Evolutionary conservation across 2,113 vertebrate genomes (phyloP).

Genomic region (Prionailurus bengalensis): DNA sequence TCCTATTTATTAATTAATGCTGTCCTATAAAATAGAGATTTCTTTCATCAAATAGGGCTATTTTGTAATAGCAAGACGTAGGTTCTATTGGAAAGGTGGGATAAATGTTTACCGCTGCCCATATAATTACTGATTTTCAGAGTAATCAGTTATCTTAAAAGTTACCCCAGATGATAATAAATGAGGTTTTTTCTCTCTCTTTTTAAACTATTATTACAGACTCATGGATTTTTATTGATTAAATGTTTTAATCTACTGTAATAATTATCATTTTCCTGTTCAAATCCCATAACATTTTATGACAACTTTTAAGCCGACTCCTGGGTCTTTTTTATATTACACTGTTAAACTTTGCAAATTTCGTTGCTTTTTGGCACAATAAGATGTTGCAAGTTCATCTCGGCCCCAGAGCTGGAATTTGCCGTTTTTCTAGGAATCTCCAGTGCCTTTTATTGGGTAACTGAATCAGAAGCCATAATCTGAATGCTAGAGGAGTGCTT

Average conservation of each 20-base stretch:
- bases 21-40: background rate
- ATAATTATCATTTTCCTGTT: background rate
- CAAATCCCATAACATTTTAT: conserved; percentile 47
- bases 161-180: background rate
- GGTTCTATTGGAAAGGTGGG: background rate
- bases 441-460: background rate
- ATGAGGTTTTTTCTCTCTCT: background rate
- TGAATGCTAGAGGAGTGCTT: background rate
- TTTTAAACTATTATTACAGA: background rate
- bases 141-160: conserved; percentile 15
- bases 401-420: background rate
- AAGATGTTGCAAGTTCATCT: background rate
- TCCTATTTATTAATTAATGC: background rate
- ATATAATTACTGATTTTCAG: conserved; percentile 31
- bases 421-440: background rate
- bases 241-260: background rate
- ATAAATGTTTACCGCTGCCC: background rate
- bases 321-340: background rate
- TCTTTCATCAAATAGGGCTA: background rate
- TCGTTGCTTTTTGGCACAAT: background rate
- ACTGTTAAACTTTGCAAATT: background rate
- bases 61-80: background rate
- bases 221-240: background rate
- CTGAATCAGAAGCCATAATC: background rate
- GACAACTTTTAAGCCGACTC: background rate